Conservation (phyloP, 2,113 vertebrate species). For the Chrysemys picta region DNA sequence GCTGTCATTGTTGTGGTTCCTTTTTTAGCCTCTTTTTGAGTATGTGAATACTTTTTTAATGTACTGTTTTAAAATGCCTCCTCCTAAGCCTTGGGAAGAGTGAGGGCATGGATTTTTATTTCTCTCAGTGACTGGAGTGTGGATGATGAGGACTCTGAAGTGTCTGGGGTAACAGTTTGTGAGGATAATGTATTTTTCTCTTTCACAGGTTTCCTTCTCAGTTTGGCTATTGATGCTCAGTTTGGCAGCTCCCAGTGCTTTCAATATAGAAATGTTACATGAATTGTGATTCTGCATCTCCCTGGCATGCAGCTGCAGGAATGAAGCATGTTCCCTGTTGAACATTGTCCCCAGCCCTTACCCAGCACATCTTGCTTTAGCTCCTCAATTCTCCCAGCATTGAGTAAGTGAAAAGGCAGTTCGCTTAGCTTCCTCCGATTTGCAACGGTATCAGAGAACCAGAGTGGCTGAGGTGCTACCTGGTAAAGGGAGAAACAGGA, state of each 20-base stretch:
- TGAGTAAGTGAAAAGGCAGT: conserved; percentile 82
- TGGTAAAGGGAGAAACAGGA: conserved; percentile 25
- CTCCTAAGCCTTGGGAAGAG: not conserved
- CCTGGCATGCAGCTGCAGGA: not conserved
- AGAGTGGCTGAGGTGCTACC: conserved; percentile 85
- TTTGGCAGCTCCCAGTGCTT: not conserved
- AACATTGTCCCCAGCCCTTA: conserved; percentile 32
- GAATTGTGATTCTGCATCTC: not conserved
- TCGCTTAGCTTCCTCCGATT: conserved; percentile 85
- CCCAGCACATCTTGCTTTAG: conserved; percentile 82
- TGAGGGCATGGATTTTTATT: not conserved
- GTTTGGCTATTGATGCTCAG: not conserved
- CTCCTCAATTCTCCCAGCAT: conserved; percentile 76
- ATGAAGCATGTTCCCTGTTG: not conserved
- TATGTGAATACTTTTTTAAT: not conserved
- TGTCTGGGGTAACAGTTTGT: not conserved
- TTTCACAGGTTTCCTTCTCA: not conserved
- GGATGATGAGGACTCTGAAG: not conserved
- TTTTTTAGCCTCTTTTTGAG: not conserved
- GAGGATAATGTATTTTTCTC: not conserved
- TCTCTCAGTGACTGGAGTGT: not conserved
- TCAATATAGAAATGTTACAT: not conserved
- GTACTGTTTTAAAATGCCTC: not conserved
- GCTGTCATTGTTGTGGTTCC: not conserved
- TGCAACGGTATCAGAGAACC: conserved; percentile 79